phyloP scores from a whole-genome alignment of 2,888 invertebrate species.

The Nomada hirtipes region DNA sequence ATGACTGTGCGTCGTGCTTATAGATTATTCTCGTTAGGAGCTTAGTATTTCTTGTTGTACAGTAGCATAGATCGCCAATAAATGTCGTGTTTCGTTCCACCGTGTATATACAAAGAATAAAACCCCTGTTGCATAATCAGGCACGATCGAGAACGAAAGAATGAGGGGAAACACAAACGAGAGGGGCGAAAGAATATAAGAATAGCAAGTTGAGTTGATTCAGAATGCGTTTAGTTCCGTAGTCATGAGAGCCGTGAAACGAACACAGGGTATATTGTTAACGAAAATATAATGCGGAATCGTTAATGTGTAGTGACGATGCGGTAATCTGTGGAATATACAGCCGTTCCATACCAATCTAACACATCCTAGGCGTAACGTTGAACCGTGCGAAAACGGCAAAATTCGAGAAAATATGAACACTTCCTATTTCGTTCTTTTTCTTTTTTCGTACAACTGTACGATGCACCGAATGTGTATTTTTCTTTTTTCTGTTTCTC shows the following conservation, averaged over 20 bases:
- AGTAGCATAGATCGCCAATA: slow-evolving; percentile 65
- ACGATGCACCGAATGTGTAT: not conserved
- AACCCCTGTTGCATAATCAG: slow-evolving; percentile 20
- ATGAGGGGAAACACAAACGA: not conserved
- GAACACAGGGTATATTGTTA: slow-evolving; percentile 53
- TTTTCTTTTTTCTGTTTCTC: not conserved
- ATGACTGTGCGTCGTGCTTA: slow-evolving; percentile 19
- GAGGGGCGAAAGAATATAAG: not conserved
- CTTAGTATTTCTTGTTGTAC: slow-evolving; percentile 67
- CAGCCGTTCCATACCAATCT: slow-evolving; percentile 42
- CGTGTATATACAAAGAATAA: slow-evolving; percentile 60
- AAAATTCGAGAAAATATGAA: slow-evolving; percentile 6
- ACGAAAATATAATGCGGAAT: slow-evolving; percentile 20
- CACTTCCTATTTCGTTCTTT: not conserved
- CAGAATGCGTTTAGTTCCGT: slow-evolving; percentile 10
- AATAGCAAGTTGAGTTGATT: not conserved
- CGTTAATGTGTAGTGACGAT: slow-evolving; percentile 45
- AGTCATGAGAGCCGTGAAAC: slow-evolving; percentile 12
- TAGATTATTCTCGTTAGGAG: slow-evolving; percentile 54
- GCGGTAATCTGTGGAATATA: slow-evolving; percentile 36
- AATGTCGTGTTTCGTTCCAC: slow-evolving; percentile 57
- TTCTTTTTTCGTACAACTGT: not conserved
- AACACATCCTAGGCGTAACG: slow-evolving; percentile 24
- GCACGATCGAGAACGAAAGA: not conserved
- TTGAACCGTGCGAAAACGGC: slow-evolving; percentile 17